A percentile compares a stretch with the other conserved stretches of the same genome.
phyloP scores from a whole-genome alignment of 2,113 vertebrate genomes.

The Marmota monax region DNA sequence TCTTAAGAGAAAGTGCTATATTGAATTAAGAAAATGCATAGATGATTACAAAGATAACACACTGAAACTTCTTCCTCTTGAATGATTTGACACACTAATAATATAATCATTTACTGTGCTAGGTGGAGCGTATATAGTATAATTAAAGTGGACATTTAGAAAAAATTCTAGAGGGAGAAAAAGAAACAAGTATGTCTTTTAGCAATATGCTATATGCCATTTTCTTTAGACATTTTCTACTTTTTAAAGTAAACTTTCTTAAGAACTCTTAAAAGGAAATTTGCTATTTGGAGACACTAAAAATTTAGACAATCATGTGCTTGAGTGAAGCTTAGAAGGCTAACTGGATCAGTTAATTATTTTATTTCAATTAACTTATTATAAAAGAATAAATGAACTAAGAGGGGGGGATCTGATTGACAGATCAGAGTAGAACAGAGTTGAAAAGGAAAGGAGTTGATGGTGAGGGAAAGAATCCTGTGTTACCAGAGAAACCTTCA shows the following conservation, averaged over 20 bases:
- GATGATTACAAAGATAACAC: not conserved
- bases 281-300: conserved; percentile 11
- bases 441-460: not conserved
- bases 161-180: not conserved
- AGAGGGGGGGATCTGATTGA: not conserved
- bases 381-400: conserved; percentile 50
- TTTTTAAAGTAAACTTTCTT: conserved; percentile 15
- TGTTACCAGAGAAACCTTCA: conserved; percentile 48
- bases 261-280: not conserved
- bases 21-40: conserved; percentile 25
- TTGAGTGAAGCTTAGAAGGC: not conserved
- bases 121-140: not conserved
- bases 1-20: not conserved
- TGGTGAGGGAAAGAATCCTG: not conserved
- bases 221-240: conserved; percentile 4
- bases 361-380: conserved; percentile 49
- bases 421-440: not conserved
- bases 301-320: not conserved
- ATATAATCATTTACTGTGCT: not conserved
- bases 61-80: not conserved
- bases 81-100: not conserved
- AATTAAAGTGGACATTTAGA: not conserved
- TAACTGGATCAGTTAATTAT: conserved; percentile 50
- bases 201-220: not conserved
- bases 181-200: not conserved